phyloP scores from a whole-genome alignment of 2,797 vertebrate genomes.

The Enteromius viviparus region DNA sequence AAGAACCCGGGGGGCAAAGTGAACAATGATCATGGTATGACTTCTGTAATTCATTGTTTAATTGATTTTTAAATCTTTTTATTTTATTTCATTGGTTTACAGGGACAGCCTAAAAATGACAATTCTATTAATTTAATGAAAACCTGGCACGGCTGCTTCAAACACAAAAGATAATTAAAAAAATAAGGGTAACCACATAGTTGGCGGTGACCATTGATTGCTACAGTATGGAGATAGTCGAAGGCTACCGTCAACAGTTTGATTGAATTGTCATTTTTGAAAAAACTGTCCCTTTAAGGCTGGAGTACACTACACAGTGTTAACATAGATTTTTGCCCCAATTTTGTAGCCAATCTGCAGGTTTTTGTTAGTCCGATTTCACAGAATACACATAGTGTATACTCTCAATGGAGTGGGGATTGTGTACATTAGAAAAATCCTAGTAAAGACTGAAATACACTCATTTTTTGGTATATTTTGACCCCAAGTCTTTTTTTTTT shows the following conservation, averaged over 20 bases:
- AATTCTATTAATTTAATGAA: background rate
- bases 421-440: background rate
- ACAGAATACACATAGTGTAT: background rate
- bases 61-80: background rate
- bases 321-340: background rate
- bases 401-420: background rate
- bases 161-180: background rate
- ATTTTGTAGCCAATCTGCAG: background rate
- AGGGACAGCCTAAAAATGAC: background rate
- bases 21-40: conserved; percentile 67
- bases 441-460: background rate
- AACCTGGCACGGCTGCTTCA: background rate
- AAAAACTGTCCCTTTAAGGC: background rate
- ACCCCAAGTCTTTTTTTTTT: too few relatives aligned
- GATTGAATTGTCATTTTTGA: background rate
- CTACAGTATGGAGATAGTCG: background rate
- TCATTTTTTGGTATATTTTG: too few relatives aligned
- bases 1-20: conserved; percentile 68
- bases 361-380: background rate
- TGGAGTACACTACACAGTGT: background rate
- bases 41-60: background rate
- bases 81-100: background rate
- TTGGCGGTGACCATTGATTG: background rate
- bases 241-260: background rate
- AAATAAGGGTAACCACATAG: background rate